Percentiles rank a stretch among this genome's conserved stretches.
phyloP scores from a whole-genome alignment of 1,140 invertebrate species.

The Drosophila willistoni region DNA sequence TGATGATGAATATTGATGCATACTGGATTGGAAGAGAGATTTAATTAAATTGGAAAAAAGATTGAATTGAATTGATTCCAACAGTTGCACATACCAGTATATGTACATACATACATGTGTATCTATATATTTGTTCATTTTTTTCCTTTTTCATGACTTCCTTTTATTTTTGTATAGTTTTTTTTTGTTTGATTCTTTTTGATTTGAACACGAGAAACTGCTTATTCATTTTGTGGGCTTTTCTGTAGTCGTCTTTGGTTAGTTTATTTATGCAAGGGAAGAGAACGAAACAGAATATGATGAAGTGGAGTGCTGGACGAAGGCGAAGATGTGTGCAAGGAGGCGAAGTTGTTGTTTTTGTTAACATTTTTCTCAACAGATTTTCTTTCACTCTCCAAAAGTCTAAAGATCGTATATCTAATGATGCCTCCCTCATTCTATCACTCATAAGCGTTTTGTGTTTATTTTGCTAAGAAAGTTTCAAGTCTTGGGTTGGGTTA shows the following conservation, averaged over 20 bases:
- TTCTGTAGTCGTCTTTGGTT: conserved; percentile 8
- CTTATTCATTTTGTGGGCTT: conserved; percentile 18
- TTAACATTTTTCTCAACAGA: background rate
- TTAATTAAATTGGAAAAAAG: too few species aligned
- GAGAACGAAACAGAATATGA: background rate
- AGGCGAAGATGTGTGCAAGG: background rate
- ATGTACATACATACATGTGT: background rate
- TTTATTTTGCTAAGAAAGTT: conserved; percentile 14
- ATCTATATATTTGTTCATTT: background rate
- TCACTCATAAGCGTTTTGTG: conserved; percentile 52
- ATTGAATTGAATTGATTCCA: background rate
- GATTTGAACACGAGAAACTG: conserved; percentile 21
- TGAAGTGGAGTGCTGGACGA: too few species aligned
- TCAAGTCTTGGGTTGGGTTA: background rate
- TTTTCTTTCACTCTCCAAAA: background rate
- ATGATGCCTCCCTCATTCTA: conserved; percentile 40
- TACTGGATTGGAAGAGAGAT: too few species aligned
- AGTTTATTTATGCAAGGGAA: conserved; percentile 34
- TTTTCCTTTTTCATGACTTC: background rate
- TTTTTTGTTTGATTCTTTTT: background rate
- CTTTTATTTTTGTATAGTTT: conserved; percentile 5
- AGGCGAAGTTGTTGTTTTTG: background rate
- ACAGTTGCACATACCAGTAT: background rate
- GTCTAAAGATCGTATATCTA: background rate
- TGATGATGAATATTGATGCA: too few species aligned